These are phyloP conservation scores for Xenentodon cancila DNA, from an alignment of 2,797 vertebrate genomes.

Conservation along the genomic window DNA sequence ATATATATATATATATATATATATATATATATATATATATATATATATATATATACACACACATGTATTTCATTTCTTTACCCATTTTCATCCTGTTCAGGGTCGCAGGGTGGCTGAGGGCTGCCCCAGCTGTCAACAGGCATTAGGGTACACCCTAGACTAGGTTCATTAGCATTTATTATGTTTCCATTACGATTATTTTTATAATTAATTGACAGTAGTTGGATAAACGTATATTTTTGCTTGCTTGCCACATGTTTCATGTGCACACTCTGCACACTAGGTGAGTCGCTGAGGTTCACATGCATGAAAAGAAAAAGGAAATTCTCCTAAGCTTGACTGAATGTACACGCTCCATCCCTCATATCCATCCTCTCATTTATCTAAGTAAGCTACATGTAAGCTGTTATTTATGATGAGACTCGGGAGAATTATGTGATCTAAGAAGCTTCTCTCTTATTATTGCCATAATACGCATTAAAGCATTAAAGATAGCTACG, in stretches of 20 bases:
- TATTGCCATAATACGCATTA: constrained; percentile 75
- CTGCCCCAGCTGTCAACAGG: too few relatives aligned
- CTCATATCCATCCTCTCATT: constrained; percentile 59
- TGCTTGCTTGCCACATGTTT: neutral
- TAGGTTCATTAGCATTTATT: too few relatives aligned
- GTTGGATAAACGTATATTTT: neutral
- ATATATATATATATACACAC: too few relatives aligned
- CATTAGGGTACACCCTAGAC: too few relatives aligned
- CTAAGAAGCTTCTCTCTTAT: constrained; percentile 70
- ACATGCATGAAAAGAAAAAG: constrained; percentile 7
- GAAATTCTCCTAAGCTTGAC: constrained; percentile 57
- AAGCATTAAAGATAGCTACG: constrained; percentile 68
- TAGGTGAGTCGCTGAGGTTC: constrained; percentile 32
- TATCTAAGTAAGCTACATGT: constrained; percentile 78
- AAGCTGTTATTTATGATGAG: constrained; percentile 78
- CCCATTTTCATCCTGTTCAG: too few relatives aligned
- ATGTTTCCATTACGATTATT: too few relatives aligned
- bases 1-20: too few relatives aligned
- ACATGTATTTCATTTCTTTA: too few relatives aligned
- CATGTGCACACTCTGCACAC: constrained; percentile 8
- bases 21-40: too few relatives aligned
- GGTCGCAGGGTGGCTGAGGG: too few relatives aligned
- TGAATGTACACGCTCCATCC: constrained; percentile 54
- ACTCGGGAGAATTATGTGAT: constrained; percentile 72
- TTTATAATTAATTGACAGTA: neutral